phyloP scores from a whole-genome alignment of 2,797 vertebrate genomes.

The Tadarida brasiliensis region DNA sequence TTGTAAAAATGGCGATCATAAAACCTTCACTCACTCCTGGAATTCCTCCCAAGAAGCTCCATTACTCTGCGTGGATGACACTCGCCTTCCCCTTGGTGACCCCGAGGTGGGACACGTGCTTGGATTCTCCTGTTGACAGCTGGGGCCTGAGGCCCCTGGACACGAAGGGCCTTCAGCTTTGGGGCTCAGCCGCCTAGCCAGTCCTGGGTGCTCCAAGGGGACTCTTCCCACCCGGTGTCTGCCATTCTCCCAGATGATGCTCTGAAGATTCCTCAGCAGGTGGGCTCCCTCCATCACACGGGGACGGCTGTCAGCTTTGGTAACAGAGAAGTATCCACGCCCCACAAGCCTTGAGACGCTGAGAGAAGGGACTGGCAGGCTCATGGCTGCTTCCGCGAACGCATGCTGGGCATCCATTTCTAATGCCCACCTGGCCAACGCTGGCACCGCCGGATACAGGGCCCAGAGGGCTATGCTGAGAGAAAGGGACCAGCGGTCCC shows the following conservation, averaged over 20 bases:
- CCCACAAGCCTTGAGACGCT: neutral
- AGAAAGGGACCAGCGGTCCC: neutral
- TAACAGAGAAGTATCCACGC: neutral
- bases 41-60: neutral
- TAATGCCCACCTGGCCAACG: rapidly evolving
- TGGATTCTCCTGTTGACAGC: neutral
- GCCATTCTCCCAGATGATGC: too few species aligned
- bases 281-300: too few species aligned
- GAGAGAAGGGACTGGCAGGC: neutral
- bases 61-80: neutral
- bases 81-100: neutral
- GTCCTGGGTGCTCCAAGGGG: neutral
- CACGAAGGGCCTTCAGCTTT: neutral
- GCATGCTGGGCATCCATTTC: neutral
- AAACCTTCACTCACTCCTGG: slow-evolving; percentile 25
- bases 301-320: neutral
- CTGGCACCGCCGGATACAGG: rapidly evolving
- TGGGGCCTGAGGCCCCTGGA: neutral
- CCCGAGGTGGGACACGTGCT: rapidly evolving
- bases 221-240: neutral
- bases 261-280: neutral
- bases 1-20: neutral
- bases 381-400: neutral
- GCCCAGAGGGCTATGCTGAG: neutral
- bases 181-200: neutral